Conservation (phyloP, 2,797 vertebrate species). For the Vultur gryphus region DNA sequence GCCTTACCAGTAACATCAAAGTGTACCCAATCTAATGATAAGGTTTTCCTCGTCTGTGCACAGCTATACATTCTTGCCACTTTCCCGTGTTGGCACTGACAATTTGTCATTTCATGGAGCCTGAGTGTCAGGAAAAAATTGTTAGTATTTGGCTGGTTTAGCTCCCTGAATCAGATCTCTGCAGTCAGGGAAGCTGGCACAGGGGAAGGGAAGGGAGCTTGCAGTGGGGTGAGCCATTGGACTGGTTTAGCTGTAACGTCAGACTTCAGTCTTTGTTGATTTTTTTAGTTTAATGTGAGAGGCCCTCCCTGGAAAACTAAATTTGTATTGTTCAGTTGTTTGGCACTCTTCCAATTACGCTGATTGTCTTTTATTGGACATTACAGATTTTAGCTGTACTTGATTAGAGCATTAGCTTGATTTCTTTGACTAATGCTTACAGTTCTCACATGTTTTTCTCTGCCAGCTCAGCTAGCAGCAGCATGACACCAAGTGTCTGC, state of each 20-base stretch:
- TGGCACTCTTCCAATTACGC: neutral
- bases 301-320: neutral
- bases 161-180: neutral
- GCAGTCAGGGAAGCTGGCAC: neutral
- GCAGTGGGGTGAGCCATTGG: neutral
- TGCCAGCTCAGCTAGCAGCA: constrained; percentile 8
- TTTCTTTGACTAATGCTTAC: neutral
- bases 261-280: neutral
- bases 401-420: constrained; percentile 14
- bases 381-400: neutral
- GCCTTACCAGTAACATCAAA: neutral
- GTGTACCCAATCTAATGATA: neutral
- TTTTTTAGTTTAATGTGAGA: neutral
- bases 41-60: neutral
- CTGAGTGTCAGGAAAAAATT: neutral
- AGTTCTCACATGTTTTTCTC: neutral
- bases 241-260: neutral
- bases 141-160: neutral
- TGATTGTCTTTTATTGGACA: constrained; percentile 5
- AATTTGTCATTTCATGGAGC: neutral
- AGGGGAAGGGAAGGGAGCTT: neutral
- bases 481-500: neutral
- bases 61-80: neutral
- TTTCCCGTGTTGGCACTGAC: neutral
- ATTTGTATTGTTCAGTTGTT: neutral